phyloP scores from a whole-genome alignment of 2,113 vertebrate species.

The Dipodomys stephensi region DNA sequence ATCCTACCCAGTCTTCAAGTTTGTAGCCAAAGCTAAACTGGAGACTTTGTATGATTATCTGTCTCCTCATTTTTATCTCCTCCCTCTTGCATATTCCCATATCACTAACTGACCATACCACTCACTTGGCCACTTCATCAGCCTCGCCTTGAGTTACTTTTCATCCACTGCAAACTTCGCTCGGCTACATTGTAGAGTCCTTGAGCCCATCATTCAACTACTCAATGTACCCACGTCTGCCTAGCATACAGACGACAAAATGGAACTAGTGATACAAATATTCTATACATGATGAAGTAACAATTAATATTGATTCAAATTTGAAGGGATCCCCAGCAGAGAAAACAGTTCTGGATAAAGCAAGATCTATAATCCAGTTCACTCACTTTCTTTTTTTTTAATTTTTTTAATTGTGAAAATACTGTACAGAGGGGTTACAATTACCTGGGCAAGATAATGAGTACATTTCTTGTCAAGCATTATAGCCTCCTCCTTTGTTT shows the following conservation, averaged over 20 bases:
- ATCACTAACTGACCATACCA: not conserved
- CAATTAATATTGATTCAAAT: slow-evolving; percentile 18
- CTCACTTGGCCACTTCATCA: not conserved
- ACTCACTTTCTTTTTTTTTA: not conserved
- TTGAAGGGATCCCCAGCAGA: not conserved
- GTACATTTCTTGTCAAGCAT: too few relatives aligned
- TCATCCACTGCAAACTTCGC: not conserved
- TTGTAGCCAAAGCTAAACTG: not conserved
- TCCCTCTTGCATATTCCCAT: not conserved
- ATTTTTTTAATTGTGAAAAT: too few relatives aligned
- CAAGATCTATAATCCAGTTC: not conserved
- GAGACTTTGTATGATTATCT: not conserved
- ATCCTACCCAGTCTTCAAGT: not conserved
- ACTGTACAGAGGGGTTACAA: too few relatives aligned
- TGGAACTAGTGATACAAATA: not conserved
- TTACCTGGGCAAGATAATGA: too few relatives aligned
- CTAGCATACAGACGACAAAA: not conserved
- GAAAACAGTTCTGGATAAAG: not conserved
- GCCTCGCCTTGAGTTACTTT: not conserved
- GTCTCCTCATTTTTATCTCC: not conserved
- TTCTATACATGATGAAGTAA: slow-evolving; percentile 8
- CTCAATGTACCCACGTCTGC: not conserved
- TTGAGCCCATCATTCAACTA: not conserved
- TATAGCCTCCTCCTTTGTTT: too few relatives aligned
- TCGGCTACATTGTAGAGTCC: not conserved